Percentiles rank a stretch among this genome's conserved stretches.
These are phyloP conservation scores for Excalfactoria chinensis DNA, from an alignment of 2,113 vertebrate genomes.

Conservation along the genomic window DNA sequence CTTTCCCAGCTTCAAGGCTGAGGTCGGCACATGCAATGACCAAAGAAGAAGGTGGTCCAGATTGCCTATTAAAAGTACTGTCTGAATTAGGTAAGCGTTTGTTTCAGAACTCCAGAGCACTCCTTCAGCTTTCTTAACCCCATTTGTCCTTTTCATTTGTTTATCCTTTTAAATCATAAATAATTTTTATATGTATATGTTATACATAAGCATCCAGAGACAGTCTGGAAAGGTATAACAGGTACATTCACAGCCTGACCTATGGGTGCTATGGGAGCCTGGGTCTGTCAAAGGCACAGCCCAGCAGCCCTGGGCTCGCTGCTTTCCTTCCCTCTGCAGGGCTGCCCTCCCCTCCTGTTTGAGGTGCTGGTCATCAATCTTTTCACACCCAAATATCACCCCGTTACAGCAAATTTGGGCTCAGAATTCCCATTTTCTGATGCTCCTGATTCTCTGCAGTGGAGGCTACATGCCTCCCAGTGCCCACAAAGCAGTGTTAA, in stretches of 20 bases:
- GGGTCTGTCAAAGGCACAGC: background rate
- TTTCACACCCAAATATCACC: background rate
- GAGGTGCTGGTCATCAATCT: background rate
- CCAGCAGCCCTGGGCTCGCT: fast-evolving
- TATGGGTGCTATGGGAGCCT: background rate
- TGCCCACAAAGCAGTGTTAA: background rate
- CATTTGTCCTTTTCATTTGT: background rate
- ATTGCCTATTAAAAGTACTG: background rate
- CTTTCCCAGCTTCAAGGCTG: background rate
- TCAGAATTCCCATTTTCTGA: background rate
- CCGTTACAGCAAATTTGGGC: background rate
- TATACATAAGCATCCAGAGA: background rate
- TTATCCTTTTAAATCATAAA: background rate
- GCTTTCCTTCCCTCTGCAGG: background rate
- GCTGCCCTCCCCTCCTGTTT: background rate
- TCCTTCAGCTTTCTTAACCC: background rate
- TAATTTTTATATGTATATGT: too few species aligned
- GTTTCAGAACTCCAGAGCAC: background rate
- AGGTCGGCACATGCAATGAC: background rate
- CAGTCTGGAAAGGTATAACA: background rate
- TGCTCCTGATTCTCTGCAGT: background rate
- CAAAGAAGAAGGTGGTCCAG: background rate
- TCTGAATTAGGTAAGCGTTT: background rate
- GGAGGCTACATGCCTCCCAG: background rate
- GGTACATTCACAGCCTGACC: background rate